phyloP scores from a whole-genome alignment of 2,113 vertebrate genomes.

The Heterocephalus glaber region DNA sequence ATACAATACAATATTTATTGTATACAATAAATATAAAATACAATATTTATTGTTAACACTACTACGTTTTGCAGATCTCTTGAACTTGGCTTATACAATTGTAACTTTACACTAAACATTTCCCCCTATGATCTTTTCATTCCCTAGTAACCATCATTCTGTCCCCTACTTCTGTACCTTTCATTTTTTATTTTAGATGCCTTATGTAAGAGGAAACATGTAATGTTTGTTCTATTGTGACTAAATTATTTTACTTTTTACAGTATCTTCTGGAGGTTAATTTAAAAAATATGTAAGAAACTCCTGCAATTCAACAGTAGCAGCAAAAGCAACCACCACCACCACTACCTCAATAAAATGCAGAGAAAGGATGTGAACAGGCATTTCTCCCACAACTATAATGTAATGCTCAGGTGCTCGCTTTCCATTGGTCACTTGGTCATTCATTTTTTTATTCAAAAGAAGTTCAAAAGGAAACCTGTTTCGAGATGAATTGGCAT shows the following conservation, averaged over 20 bases:
- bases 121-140: no score
- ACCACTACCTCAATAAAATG: neutral
- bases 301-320: neutral
- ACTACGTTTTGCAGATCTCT: neutral
- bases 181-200: slow-evolving; percentile 31
- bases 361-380: neutral
- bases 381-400: neutral
- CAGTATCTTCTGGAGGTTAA: neutral
- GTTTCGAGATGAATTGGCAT: slow-evolving; percentile 50
- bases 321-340: neutral
- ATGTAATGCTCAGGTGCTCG: neutral
- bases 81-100: neutral
- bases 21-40: no score
- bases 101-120: neutral
- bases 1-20: no score
- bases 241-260: slow-evolving; percentile 10
- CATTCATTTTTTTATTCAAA: neutral
- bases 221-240: neutral
- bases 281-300: neutral
- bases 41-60: neutral
- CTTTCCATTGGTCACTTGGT: neutral
- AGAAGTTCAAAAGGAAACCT: slow-evolving; percentile 42
- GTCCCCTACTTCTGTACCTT: neutral
- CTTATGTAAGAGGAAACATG: neutral
- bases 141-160: neutral